These are phyloP conservation scores for Siniperca undulata DNA, from an alignment of 2,797 vertebrate species.

Conservation along the genomic window DNA sequence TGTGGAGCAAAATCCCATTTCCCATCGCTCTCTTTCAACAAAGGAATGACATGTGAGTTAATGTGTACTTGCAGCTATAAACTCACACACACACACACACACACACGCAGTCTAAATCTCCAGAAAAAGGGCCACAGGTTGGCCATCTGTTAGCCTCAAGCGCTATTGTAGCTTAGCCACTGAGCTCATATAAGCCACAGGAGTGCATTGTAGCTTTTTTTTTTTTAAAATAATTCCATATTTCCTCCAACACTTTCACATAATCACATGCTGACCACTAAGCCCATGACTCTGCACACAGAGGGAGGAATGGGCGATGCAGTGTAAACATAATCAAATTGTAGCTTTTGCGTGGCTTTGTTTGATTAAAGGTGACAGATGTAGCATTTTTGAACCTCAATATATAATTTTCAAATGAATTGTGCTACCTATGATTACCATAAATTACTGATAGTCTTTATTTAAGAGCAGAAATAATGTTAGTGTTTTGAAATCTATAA, in stretches of 20 bases:
- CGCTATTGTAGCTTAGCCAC: conserved; percentile 34
- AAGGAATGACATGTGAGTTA: conserved; percentile 44
- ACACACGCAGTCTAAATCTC: conserved; percentile 25
- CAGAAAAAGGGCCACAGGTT: conserved; percentile 55
- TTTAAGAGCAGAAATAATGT: background rate
- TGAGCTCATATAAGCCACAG: conserved; percentile 36
- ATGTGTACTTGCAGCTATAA: conserved; percentile 28
- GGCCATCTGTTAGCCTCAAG: conserved; percentile 68
- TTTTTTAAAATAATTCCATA: background rate
- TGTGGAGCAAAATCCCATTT: conserved; percentile 31
- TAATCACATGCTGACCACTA: conserved; percentile 3
- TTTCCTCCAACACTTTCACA: conserved; percentile 17
- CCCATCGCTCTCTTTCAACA: conserved; percentile 32
- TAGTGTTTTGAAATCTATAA: background rate
- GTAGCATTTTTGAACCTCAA: background rate
- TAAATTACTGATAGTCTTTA: background rate
- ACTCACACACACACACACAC: background rate
- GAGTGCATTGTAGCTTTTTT: conserved; percentile 16
- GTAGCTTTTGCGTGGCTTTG: background rate
- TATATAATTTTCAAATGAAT: background rate
- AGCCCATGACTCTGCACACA: conserved; percentile 2
- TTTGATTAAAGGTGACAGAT: background rate
- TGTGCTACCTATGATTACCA: background rate
- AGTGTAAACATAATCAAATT: background rate
- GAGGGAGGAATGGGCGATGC: background rate